Conservation (phyloP, 2,113 vertebrate species). For the Bufo bufo region DNA sequence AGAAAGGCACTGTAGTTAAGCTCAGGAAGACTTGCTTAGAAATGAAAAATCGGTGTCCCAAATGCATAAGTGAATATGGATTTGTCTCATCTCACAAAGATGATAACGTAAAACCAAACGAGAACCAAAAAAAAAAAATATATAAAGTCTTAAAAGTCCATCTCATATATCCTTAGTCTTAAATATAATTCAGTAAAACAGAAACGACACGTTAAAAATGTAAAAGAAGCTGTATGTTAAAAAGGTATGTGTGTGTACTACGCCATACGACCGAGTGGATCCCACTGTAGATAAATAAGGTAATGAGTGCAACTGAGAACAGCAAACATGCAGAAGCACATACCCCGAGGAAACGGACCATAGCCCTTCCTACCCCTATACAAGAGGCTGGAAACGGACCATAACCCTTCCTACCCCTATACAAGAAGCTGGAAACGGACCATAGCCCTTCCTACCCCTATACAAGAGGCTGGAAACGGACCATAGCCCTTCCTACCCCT, state of each 20-base stretch:
- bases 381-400: constrained; percentile 26
- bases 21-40: constrained; percentile 43
- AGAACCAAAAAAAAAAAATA: neutral
- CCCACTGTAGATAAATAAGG: constrained; percentile 23
- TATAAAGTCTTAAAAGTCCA: constrained; percentile 27
- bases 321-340: constrained; percentile 31
- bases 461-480: constrained; percentile 44
- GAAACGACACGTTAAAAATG: constrained; percentile 64
- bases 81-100: constrained; percentile 73
- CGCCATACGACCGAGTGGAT: constrained; percentile 42
- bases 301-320: constrained; percentile 11
- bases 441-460: constrained; percentile 30
- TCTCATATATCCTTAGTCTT: constrained; percentile 64
- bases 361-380: neutral
- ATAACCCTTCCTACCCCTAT: constrained; percentile 22
- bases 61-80: neutral
- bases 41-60: neutral
- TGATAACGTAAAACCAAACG: constrained; percentile 53
- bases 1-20: constrained; percentile 36
- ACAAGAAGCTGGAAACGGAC: constrained; percentile 52
- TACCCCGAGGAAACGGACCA: constrained; percentile 57
- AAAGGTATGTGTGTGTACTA: constrained; percentile 63
- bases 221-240: constrained; percentile 67
- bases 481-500: constrained; percentile 31
- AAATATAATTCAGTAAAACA: constrained; percentile 65